Evolutionary conservation across 2,797 vertebrate genomes (phyloP), one percentile per base, ranked within the genome.

Genomic region (Lacerta bilineata): DNA sequence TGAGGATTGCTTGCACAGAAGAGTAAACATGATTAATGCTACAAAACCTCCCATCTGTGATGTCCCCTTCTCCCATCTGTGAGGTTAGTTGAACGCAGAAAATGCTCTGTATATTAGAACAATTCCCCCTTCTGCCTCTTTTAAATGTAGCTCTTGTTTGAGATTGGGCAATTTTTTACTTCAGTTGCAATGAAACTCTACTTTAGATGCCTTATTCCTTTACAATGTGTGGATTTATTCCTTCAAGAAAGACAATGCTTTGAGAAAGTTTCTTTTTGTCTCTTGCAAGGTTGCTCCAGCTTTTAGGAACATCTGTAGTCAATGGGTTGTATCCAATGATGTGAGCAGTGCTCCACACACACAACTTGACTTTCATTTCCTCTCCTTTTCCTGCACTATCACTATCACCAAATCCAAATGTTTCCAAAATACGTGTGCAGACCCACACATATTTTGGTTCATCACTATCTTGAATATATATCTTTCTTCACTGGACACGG

Each of bases 1-100:
- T 76, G 27, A 68, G 20, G 1, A 75, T 76, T 78, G 7, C 18
- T 68, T 85, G 55, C 18, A 33, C 59, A 46, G 74, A 77, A 43
- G 61, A 85, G 39, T 43, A 85, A 77, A 66, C 23, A 86, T 66
- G 43, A 68, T 69, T 50, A 68, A 69, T 86, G 75, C 36, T 33
- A 23, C 29, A 43, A 75, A 77, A 86, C 68, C 29, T 50, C 29
- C 61, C 61, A 86, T 66, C 75, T 78, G 41, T 77, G 59, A 85
- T 66, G 74, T 66, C 59, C 59, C 84, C 23, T 43, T 77, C 36
- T 43, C 25, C 84, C 74, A 85, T 85, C 39, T 85, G 84, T 85
- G 84, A 66, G 27, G 59, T 33, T 74, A 75, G 33, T 20, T 74
- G 11, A 59, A 74, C 11, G 36, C 69, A 77, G 39, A 85, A 41